Base-by-base conservation (phyloP, 2,888 invertebrate species). In the Thymelicus lineola region DNA sequence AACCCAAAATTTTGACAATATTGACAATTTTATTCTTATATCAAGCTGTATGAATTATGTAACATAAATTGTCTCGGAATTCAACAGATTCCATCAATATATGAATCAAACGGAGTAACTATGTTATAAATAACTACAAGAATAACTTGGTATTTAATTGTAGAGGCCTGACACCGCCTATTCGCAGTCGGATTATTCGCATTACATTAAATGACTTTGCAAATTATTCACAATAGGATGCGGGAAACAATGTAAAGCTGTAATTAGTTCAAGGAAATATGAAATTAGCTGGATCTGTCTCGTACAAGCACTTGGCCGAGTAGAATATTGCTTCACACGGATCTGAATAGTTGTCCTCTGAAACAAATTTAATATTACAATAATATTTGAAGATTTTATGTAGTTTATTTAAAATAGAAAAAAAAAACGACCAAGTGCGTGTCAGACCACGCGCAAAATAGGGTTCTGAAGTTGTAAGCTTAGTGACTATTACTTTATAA, bases 261-360 rank as follows among this genome's bases (percentile, higher is more conserved):
- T 69, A 69, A 63, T 69, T 69, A 69, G 67, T 73, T 81, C 73
- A 90, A 10, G 91, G 88, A 62, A 91, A 91, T 69, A 92, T 80
- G 75, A 92, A 91, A 71, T 82, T 87, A 0, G 82, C 50, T 6
- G 93, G 91, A 70, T 92, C 85, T 15, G 76, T 77, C 75, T 91
- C 88, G 70, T 90, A 92, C 69, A 91, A 77, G 77, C 93, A 93
- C 77, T 88, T 91, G 0, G 82, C 81, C 7, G 87, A 82, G 74
- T 86, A 81, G 75, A 86, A 92, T 36, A 89, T 83, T 7, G 82
- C 85, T 74, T 90, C 90, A 62, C 92, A 92, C 28, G 84, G 68
- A 20, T 91, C 89, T 15, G 79, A 78, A 73, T 89, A 91, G n/a
- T 85, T 80, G 20, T 85, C 83, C 79, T 90, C 92, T 93, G 89